These are phyloP conservation scores for Drosophila mercatorum DNA, from an alignment of 2,888 invertebrate genomes.

Conservation along the genomic window DNA sequence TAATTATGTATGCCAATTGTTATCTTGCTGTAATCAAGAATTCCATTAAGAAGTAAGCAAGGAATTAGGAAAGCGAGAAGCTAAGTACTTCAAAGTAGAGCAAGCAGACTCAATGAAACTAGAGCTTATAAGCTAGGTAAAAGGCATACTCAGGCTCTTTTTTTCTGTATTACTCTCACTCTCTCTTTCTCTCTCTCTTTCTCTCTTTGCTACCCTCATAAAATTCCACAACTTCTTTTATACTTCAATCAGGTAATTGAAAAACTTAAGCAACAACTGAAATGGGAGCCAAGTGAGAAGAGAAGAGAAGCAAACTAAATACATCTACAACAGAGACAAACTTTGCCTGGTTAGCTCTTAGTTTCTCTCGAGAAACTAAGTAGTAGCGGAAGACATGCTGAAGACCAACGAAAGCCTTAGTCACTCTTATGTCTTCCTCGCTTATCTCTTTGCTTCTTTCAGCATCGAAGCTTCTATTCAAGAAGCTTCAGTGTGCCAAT, in stretches of 20 bases:
- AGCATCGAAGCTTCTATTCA: background rate
- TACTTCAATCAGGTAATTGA: background rate
- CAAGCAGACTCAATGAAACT: too few relatives aligned
- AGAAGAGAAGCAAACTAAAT: background rate
- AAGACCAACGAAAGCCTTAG: background rate
- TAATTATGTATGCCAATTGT: too few relatives aligned
- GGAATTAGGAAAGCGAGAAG: background rate
- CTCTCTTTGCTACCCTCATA: background rate
- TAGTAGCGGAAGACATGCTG: background rate
- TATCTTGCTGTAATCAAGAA: background rate
- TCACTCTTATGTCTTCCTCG: accelerated
- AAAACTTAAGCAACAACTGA: too few relatives aligned
- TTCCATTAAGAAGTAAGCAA: background rate
- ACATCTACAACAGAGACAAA: background rate
- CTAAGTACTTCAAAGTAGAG: background rate
- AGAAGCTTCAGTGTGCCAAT: background rate
- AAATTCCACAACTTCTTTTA: background rate
- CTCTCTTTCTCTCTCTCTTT: too few relatives aligned
- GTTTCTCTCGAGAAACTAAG: background rate
- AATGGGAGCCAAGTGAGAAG: too few relatives aligned
- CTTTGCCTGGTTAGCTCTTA: background rate
- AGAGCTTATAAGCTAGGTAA: background rate
- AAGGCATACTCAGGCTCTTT: background rate
- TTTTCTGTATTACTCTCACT: too few relatives aligned
- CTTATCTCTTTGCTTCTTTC: background rate